Evolutionary conservation across 2,888 invertebrate genomes (phyloP).

Genomic region (Eubasilissa splendida): DNA sequence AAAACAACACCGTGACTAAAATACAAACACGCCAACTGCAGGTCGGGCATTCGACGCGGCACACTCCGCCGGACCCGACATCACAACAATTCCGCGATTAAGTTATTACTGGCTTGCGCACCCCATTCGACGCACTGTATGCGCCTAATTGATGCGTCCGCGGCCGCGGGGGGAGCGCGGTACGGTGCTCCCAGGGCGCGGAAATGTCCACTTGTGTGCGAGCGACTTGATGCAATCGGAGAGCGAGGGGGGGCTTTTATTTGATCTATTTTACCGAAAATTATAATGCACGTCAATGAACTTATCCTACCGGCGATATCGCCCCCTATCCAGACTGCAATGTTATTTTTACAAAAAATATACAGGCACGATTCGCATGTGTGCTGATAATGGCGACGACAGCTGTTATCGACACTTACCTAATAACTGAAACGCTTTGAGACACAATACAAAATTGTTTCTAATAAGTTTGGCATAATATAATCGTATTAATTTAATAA

Average conservation of each 20-base stretch:
- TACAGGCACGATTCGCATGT: too few relatives aligned
- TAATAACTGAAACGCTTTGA: too few relatives aligned
- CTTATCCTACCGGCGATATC: too few relatives aligned
- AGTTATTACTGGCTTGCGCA: constrained; percentile 26
- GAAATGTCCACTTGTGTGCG: constrained; percentile 15
- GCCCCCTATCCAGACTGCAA: too few relatives aligned
- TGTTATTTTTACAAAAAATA: too few relatives aligned
- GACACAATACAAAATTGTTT: too few relatives aligned
- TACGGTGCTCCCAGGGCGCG: constrained; percentile 9
- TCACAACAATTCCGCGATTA: constrained; percentile 15
- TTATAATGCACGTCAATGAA: too few relatives aligned
- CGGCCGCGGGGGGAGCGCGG: not conserved
- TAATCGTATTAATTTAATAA: too few relatives aligned
- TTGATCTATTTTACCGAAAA: too few relatives aligned
- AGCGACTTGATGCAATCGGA: constrained; percentile 27
- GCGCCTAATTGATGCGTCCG: constrained; percentile 36
- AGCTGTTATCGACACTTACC: too few relatives aligned
- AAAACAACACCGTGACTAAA: not conserved
- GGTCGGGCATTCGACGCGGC: not conserved
- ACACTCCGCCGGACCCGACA: constrained; percentile 12
- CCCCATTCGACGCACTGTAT: constrained; percentile 27
- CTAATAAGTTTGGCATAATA: too few relatives aligned
- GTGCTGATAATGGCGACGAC: too few relatives aligned
- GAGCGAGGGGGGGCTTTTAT: not conserved
- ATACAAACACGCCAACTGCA: not conserved